A percentile compares a stretch with the other conserved stretches of the same genome.
Evolutionary conservation across 2,888 invertebrate genomes (phyloP).

Genomic region (Andrena dorsata): DNA sequence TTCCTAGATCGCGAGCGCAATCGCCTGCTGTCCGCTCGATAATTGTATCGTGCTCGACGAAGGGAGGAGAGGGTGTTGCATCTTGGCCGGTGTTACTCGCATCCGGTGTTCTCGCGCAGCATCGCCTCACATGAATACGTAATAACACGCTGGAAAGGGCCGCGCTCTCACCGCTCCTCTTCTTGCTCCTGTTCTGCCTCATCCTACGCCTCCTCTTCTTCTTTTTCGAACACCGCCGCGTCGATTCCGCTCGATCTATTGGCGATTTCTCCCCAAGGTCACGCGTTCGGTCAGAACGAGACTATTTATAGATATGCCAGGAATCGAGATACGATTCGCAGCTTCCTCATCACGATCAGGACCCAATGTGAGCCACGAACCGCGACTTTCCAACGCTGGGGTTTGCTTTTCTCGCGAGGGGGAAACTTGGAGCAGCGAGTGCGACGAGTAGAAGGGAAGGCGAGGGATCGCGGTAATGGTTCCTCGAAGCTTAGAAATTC

Average conservation of each 20-base stretch:
- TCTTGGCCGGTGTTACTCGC: conserved; percentile 11
- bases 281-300: conserved; percentile 57
- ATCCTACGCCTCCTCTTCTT: not conserved
- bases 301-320: conserved; percentile 68
- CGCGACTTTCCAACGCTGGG: too few relatives aligned
- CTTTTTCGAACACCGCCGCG: conserved; percentile 14
- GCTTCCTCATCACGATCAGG: conserved; percentile 6
- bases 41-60: conserved; percentile 8
- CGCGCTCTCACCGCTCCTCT: not conserved
- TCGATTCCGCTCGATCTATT: conserved; percentile 52
- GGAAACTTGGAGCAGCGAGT: not conserved
- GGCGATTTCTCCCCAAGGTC: conserved; percentile 69
- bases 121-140: conserved; percentile 29
- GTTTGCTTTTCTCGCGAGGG: too few relatives aligned
- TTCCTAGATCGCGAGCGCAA: not conserved
- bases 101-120: conserved; percentile 10
- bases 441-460: not conserved
- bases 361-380: not conserved
- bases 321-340: conserved; percentile 11
- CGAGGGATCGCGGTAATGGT: not conserved
- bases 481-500: conserved; percentile 10
- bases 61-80: not conserved
- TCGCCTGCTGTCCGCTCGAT: not conserved
- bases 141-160: conserved; percentile 39
- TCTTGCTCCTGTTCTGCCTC: not conserved